phyloP scores from a whole-genome alignment of 2,888 invertebrate species.

The Aethes cnicana region DNA sequence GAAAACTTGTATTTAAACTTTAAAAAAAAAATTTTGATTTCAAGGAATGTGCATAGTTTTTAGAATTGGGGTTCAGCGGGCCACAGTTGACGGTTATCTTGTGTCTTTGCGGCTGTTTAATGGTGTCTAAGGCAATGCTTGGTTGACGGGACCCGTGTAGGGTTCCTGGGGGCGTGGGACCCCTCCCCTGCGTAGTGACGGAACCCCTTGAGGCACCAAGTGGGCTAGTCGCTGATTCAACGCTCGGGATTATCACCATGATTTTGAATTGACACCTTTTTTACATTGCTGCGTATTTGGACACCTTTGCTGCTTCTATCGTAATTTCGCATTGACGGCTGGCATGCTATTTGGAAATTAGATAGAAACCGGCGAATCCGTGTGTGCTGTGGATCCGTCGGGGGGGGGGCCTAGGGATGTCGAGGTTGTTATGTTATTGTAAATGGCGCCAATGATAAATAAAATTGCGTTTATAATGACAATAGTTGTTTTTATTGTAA shows the following conservation, averaged over 20 bases:
- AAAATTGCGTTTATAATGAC: no score
- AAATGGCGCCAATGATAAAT: constrained; percentile 17
- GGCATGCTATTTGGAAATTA: constrained; percentile 2
- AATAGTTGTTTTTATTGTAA: constrained; percentile 13
- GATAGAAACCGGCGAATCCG: constrained; percentile 9
- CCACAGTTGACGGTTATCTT: constrained; percentile 3
- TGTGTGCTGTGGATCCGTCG: constrained; percentile 7
- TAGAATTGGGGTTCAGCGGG: not conserved
- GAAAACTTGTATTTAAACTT: not conserved
- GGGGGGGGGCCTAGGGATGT: constrained; percentile 18
- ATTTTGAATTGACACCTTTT: constrained; percentile 39
- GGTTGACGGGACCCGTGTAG: constrained; percentile 24
- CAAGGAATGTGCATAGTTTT: not conserved
- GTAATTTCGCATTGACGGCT: constrained; percentile 5
- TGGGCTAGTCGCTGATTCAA: constrained; percentile 55
- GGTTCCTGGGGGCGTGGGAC: constrained; percentile 20
- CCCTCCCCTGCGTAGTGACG: constrained; percentile 42
- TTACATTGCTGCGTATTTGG: constrained; percentile 38
- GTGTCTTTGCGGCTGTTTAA: constrained; percentile 23
- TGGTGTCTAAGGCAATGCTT: constrained; percentile 20
- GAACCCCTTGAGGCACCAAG: constrained; percentile 52
- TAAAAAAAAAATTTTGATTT: not conserved
- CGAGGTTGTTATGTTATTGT: constrained; percentile 18
- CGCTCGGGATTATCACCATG: constrained; percentile 37
- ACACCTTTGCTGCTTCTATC: constrained; percentile 21